Evolutionary conservation across 2,888 invertebrate genomes (phyloP).

Genomic region (Ethmia dodecea): DNA sequence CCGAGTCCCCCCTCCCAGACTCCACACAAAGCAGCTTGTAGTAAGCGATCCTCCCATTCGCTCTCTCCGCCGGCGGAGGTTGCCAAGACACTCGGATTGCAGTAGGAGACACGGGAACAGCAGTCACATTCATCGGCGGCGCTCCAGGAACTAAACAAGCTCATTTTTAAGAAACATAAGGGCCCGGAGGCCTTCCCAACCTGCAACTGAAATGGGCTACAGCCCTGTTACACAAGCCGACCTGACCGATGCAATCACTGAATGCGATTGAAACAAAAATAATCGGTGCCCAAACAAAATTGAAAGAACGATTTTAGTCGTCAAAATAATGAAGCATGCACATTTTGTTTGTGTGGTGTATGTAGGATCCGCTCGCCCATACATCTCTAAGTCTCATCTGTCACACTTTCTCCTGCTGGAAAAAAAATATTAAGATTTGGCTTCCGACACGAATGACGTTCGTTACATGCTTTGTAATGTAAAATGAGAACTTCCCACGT

Average conservation of each 20-base stretch:
- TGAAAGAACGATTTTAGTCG: constrained; percentile 30
- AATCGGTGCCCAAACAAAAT: constrained; percentile 58
- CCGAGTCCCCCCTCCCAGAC: constrained; percentile 89
- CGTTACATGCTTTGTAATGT: neutral
- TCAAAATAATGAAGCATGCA: constrained; percentile 56
- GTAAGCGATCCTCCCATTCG: constrained; percentile 95
- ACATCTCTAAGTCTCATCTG: constrained; percentile 59
- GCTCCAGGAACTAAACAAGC: constrained; percentile 93
- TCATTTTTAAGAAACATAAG: constrained; percentile 34
- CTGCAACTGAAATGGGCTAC: constrained; percentile 54
- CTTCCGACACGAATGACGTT: constrained; percentile 44
- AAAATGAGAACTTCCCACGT: no score
- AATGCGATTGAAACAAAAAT: constrained; percentile 67
- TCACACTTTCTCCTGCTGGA: constrained; percentile 60
- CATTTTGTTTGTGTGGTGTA: constrained; percentile 37
- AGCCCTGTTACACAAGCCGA: constrained; percentile 23
- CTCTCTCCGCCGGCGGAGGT: constrained; percentile 93
- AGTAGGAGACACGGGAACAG: constrained; percentile 91
- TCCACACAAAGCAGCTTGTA: constrained; percentile 96
- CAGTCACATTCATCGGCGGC: constrained; percentile 96
- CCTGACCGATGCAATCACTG: constrained; percentile 73
- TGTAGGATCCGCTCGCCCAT: constrained; percentile 71
- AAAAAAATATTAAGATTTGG: constrained; percentile 47
- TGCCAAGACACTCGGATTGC: constrained; percentile 94
- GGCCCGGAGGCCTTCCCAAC: constrained; percentile 15